These are phyloP conservation scores for Liodrosophila aerea DNA, from an alignment of 2,888 invertebrate genomes.

Conservation along the genomic window DNA sequence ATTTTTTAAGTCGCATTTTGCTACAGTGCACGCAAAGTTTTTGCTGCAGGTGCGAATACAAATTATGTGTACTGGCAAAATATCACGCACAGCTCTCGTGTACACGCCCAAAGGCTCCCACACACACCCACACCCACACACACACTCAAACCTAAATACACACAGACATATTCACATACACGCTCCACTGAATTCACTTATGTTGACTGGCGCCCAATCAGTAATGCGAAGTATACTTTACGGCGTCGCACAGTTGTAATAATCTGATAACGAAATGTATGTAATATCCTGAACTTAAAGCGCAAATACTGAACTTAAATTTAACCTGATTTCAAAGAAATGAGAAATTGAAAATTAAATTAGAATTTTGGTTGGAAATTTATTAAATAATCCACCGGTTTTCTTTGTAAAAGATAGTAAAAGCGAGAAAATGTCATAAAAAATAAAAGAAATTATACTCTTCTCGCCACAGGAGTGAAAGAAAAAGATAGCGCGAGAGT, in stretches of 20 bases:
- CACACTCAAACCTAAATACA: background rate
- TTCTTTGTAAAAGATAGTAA: slow-evolving; percentile 21
- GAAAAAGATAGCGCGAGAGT: background rate
- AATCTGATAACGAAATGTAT: background rate
- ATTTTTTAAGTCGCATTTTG: slow-evolving; percentile 7
- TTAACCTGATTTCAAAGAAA: background rate
- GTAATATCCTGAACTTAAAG: background rate
- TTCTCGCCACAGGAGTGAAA: slow-evolving; percentile 3
- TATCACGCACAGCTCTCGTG: slow-evolving; percentile 23
- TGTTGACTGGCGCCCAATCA: background rate
- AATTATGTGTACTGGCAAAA: slow-evolving; percentile 38
- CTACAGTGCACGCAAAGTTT: slow-evolving; percentile 24
- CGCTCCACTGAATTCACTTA: slow-evolving; percentile 5
- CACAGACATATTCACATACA: background rate
- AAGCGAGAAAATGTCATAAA: slow-evolving; percentile 60
- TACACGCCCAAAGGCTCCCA: background rate
- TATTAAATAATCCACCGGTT: slow-evolving; percentile 12
- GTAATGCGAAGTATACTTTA: slow-evolving; percentile 29
- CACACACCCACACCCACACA: background rate
- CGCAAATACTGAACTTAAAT: background rate
- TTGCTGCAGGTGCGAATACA: slow-evolving; percentile 38
- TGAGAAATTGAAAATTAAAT: slow-evolving; percentile 13
- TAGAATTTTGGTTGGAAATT: slow-evolving; percentile 11
- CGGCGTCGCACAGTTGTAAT: background rate
- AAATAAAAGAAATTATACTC: slow-evolving; percentile 52